These are phyloP conservation scores for Microplitis deprimator DNA, from an alignment of 2,888 invertebrate genomes.

Conservation along the genomic window DNA sequence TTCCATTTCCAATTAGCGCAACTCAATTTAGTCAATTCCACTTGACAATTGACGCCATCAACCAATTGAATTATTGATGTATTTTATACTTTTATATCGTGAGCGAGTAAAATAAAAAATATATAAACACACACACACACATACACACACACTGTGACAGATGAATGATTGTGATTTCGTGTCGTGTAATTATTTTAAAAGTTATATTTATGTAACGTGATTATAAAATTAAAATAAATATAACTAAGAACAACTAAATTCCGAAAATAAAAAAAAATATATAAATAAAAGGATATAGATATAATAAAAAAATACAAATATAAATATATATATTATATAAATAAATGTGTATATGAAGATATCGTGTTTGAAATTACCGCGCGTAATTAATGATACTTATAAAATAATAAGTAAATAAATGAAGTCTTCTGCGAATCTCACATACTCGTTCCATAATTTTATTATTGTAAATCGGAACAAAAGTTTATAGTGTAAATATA, in stretches of 20 bases:
- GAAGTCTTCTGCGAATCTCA: constrained; percentile 44
- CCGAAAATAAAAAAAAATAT: constrained; percentile 28
- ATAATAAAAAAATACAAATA: constrained; percentile 4
- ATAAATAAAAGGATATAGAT: constrained; percentile 20
- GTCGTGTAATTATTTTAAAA: constrained; percentile 52
- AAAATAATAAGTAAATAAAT: constrained; percentile 5
- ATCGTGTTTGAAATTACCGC: background rate
- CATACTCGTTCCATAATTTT: constrained; percentile 46
- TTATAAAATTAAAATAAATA: constrained; percentile 52
- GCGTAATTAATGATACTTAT: constrained; percentile 7
- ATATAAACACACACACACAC: background rate
- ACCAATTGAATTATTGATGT: constrained; percentile 52
- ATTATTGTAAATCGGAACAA: constrained; percentile 45
- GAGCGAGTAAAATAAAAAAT: constrained; percentile 46
- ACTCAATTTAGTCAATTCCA: constrained; percentile 29
- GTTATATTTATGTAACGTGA: constrained; percentile 64
- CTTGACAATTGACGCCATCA: constrained; percentile 42
- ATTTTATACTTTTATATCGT: constrained; percentile 71
- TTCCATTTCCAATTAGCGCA: background rate
- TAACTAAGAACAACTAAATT: background rate
- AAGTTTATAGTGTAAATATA: constrained; percentile 54
- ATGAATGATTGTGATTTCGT: constrained; percentile 60
- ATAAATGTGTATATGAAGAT: constrained; percentile 21
- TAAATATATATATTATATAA: constrained; percentile 12
- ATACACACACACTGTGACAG: constrained; percentile 47